Evolutionary conservation across 2,113 vertebrate species (phyloP).

Genomic region (Paedocypris sp.): DNA sequence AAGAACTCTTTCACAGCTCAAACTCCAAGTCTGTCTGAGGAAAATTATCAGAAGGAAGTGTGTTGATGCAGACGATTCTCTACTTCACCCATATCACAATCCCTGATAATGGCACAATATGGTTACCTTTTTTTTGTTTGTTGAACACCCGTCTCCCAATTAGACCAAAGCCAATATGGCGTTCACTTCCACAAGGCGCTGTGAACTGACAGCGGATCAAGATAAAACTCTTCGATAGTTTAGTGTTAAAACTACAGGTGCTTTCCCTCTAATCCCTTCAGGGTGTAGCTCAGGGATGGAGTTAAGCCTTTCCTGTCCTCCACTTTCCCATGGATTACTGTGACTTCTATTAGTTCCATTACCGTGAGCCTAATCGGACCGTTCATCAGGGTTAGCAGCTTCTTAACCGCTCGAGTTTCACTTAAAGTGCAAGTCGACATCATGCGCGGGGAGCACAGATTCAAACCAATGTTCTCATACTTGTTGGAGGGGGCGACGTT

Average conservation of each 20-base stretch:
- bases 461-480: not conserved
- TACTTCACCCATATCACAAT: too few species aligned
- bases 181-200: not conserved
- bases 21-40: too few species aligned
- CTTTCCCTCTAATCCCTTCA: constrained; percentile 14
- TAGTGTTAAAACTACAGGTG: constrained; percentile 25
- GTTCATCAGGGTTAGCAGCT: constrained; percentile 7
- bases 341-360: constrained; percentile 26
- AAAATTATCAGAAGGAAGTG: too few species aligned
- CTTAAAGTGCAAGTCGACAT: not conserved
- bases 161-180: not conserved
- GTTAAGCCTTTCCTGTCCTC: constrained; percentile 15
- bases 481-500: not conserved
- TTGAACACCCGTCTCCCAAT: not conserved
- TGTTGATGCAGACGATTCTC: too few species aligned
- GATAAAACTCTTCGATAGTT: constrained; percentile 2
- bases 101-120: too few species aligned
- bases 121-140: not conserved
- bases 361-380: constrained; percentile 12
- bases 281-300: constrained; percentile 7
- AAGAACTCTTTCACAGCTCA: not conserved
- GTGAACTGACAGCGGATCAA: constrained; percentile 2
- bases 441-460: not conserved
- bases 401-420: not conserved
- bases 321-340: constrained; percentile 17